Percentiles rank a stretch among this genome's conserved stretches.
Evolutionary conservation across 2,888 invertebrate genomes (phyloP).

Genomic region (Dascillus cervinus): DNA sequence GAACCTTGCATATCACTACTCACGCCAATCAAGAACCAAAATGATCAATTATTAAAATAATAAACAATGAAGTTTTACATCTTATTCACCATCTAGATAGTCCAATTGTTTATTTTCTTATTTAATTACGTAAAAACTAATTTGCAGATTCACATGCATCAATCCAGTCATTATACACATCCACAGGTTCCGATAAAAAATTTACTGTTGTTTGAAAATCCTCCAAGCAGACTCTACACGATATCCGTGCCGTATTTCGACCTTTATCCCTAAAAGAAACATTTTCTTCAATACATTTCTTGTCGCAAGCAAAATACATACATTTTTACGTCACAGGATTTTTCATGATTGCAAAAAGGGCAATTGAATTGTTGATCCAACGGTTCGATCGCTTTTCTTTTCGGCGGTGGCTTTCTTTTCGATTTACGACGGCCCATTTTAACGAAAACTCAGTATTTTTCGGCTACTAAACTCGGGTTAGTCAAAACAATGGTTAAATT

Average conservation of each 20-base stretch:
- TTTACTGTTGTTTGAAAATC: slow-evolving; percentile 96
- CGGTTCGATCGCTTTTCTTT: slow-evolving; percentile 85
- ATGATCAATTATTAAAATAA: too few relatives aligned
- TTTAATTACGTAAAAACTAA: too few relatives aligned
- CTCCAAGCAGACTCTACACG: slow-evolving; percentile 92
- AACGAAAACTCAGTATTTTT: too few relatives aligned
- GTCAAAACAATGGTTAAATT: too few relatives aligned
- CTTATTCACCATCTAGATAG: too few relatives aligned
- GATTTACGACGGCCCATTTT: slow-evolving; percentile 95
- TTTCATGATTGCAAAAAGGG: slow-evolving; percentile 99
- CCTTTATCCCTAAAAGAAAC: slow-evolving; percentile 78
- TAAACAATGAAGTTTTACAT: too few relatives aligned
- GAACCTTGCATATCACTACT: too few relatives aligned
- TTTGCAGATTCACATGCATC: slow-evolving; percentile 98
- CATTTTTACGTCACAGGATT: slow-evolving; percentile 99
- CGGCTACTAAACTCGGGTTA: too few relatives aligned
- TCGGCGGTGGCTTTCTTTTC: slow-evolving; percentile 94
- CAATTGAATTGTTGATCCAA: slow-evolving; percentile 96
- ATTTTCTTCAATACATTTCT: slow-evolving; percentile 1
- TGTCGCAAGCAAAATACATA: slow-evolving; percentile 36
- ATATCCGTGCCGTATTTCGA: slow-evolving; percentile 88
- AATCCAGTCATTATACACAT: slow-evolving; percentile 99
- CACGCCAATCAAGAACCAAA: too few relatives aligned
- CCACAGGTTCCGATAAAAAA: slow-evolving; percentile 92
- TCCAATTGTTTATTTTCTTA: too few relatives aligned